A percentile compares a stretch with the other conserved stretches of the same genome.
Conservation (phyloP, 2,888 invertebrate genomes). For the Sphinx pinastri region DNA sequence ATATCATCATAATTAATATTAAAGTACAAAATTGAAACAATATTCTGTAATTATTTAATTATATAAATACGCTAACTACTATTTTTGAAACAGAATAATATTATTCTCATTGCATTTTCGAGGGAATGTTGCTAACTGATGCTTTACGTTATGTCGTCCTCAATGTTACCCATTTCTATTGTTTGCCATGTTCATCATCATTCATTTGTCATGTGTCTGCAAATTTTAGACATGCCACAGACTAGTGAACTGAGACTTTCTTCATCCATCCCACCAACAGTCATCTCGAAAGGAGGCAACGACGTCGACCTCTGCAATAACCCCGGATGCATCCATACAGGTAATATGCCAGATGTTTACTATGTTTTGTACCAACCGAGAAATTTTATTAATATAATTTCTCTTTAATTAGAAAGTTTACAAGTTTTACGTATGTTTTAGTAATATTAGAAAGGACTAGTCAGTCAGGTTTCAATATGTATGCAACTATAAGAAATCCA, state of each 20-base stretch:
- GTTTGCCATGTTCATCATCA: slow-evolving; percentile 12
- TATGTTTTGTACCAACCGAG: background rate
- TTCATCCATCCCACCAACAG: slow-evolving; percentile 69
- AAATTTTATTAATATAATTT: background rate
- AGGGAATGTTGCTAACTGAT: background rate
- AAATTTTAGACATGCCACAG: slow-evolving; percentile 75
- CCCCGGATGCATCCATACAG: slow-evolving; percentile 91
- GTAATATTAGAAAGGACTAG: slow-evolving; percentile 6
- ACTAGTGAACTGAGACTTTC: slow-evolving; percentile 77
- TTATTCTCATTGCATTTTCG: background rate
- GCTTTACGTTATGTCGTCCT: background rate
- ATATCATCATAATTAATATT: no score
- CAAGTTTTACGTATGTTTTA: background rate
- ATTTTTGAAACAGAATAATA: background rate
- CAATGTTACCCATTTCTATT: slow-evolving; percentile 11
- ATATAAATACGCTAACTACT: no score
- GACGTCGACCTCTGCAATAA: slow-evolving; percentile 85
- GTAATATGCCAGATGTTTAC: slow-evolving; percentile 60
- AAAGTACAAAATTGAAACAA: background rate
- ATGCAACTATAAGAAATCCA: background rate
- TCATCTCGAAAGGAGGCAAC: slow-evolving; percentile 55
- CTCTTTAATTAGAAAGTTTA: background rate
- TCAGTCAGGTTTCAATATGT: background rate
- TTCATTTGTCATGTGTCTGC: slow-evolving; percentile 40
- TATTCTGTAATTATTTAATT: no score